These are phyloP conservation scores for Oscheius sp. DNA, from an alignment of 2,888 invertebrate genomes.

Conservation along the genomic window DNA sequence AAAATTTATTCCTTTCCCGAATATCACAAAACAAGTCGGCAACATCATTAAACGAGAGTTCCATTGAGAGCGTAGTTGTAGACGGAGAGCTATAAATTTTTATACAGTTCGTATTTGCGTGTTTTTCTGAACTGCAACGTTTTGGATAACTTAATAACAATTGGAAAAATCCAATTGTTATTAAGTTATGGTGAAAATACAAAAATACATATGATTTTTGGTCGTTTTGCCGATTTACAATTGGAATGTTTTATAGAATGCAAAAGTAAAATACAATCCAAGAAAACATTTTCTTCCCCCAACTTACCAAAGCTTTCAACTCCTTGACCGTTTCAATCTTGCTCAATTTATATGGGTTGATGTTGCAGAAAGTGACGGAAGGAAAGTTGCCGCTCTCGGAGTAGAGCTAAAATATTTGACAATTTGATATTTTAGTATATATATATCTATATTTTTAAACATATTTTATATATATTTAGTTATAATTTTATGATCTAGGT, in stretches of 20 bases:
- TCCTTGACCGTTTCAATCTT: slow-evolving; percentile 48
- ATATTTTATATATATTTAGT: no score
- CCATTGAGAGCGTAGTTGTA: slow-evolving; percentile 18
- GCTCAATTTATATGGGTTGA: slow-evolving; percentile 59
- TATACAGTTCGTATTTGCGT: not conserved
- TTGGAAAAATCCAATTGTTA: not conserved
- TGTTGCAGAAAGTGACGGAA: slow-evolving; percentile 61
- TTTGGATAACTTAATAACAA: no score
- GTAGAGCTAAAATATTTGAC: slow-evolving; percentile 43
- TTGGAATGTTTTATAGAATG: not conserved
- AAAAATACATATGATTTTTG: not conserved
- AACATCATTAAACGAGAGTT: no score
- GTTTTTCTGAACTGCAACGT: no score
- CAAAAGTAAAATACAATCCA: not conserved
- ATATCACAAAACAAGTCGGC: no score
- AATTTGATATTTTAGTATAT: no score
- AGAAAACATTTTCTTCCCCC: not conserved
- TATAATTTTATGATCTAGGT: no score
- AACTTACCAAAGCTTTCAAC: slow-evolving; percentile 48
- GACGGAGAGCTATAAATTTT: slow-evolving; percentile 7
- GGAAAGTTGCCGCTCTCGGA: slow-evolving; percentile 52
- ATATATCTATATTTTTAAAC: no score
- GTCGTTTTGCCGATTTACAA: no score
- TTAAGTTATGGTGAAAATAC: not conserved
- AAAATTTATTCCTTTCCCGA: no score